Evolutionary conservation across 2,888 invertebrate genomes (phyloP), one percentile per base, ranked within the genome.

Genomic region (Troides aeacus): DNA sequence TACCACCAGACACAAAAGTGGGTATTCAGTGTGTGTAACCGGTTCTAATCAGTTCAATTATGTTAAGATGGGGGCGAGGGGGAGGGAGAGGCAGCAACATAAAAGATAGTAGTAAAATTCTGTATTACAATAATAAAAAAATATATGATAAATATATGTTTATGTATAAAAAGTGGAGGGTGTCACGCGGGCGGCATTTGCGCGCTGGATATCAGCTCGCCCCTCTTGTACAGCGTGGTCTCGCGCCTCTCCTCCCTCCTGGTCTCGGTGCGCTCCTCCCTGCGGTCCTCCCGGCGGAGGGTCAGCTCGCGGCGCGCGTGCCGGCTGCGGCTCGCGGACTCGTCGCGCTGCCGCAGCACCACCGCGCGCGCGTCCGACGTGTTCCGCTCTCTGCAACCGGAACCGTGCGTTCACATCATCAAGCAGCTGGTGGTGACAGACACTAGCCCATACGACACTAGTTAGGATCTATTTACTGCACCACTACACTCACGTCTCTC

Each of bases 131-230:
- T 65, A 69, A 69, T 66, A 66, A 66, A 69, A 66, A 70, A 62
- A 66, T 66, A 61, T 77, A 73, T 86, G 87, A 88, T 89, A 90
- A 89, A 89, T 90, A 91, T 87, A 87, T 81, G 86, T 92, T 86
- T 89, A 90, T 90, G 86, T 90, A 89, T 88, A 88, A 90, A 88
- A 89, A 82, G 79, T 80, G 80, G 79, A 79, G 71, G 79, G 71
- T 79, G 89, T 92, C 92, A 91, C 82, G 90, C 85, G 70, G 87
- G 86, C 70, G 83, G 87, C 66, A 86, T 81, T 64, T 93, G 94
- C 72, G 96, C 96, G 87, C 97, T 97, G 60, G 97, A 96, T 79
- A 97, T 97, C 70, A 97, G 90, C 86, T 97, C 97, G 72, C 96
- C 94, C 73, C 97, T 91, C 87, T 97, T 97, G 94, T 96, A 97